These are phyloP conservation scores for Spongia lamella DNA, from an alignment of 37 sponge, comb jelly and placozoan genomes.

Conservation along the genomic window DNA sequence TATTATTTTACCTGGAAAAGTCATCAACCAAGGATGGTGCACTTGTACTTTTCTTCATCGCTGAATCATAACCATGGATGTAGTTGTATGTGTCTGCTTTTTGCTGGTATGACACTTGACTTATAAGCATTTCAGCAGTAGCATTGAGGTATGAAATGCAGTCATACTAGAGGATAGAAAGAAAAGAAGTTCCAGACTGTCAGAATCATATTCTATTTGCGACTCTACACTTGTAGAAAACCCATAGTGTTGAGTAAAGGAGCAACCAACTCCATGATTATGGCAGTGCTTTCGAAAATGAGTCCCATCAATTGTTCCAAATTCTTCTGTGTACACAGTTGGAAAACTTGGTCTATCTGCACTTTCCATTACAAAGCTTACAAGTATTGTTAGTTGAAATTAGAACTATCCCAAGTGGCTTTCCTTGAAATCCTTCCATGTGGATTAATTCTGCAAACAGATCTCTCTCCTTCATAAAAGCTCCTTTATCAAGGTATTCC, in stretches of 20 bases:
- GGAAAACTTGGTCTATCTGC: conserved; percentile 30
- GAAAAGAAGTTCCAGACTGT: conserved; percentile 1
- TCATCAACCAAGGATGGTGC: no score
- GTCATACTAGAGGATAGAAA: background rate
- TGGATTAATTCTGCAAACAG: no score
- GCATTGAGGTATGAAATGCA: conserved; percentile 31
- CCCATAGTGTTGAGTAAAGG: conserved; percentile 33
- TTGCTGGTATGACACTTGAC: conserved; percentile 49
- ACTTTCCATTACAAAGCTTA: background rate
- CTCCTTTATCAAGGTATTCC: no score
- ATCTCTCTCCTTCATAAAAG: no score
- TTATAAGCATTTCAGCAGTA: conserved; percentile 38
- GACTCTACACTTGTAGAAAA: background rate
- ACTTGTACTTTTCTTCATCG: no score
- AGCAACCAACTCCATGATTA: background rate
- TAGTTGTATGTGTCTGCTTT: conserved; percentile 35
- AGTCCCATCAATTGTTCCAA: conserved; percentile 33
- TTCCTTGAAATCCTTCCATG: background rate
- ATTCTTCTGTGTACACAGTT: conserved; percentile 16
- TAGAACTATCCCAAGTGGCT: conserved; percentile 23
- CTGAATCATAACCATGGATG: no score
- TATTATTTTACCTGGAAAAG: no score
- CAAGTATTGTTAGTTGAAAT: conserved; percentile 6
- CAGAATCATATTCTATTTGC: conserved; percentile 14
- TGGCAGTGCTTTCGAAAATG: conserved; percentile 47